Base-by-base conservation (phyloP, 2,888 invertebrate genomes). In the Tachystola acroxantha region DNA sequence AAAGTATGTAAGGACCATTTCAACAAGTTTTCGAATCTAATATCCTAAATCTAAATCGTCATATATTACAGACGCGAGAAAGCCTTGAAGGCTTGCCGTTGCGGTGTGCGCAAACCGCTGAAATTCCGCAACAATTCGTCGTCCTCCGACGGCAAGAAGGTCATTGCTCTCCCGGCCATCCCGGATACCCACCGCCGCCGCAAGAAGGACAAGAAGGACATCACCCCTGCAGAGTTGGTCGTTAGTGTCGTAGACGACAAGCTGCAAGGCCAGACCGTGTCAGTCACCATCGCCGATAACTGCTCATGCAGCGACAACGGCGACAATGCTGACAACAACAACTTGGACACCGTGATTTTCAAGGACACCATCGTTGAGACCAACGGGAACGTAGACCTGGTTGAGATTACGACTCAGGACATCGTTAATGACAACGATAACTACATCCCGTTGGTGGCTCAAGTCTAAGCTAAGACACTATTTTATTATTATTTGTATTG, bases 101-200 rank as follows among this genome's bases (percentile, higher is more conserved):
- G 86, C 47, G 68, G 74, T 1, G 34, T 64, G 5, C 69, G 73
- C 16, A 70, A 66, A 33, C 58, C 45, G 10, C 37, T 73, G 1
- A 68, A 68, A 12, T 48, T 56, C n/a, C 65, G 71, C 0, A 71
- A 76, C 26, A 58, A 69, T 0, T 78, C 81, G 0, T 76, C 87
- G 0, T 85, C 86, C 0, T 81, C 84, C 0, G 82, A 85, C n/a
- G 64, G 60, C 10, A n/a, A n/a, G n/a, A n/a, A n/a, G n/a, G n/a
- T n/a, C n/a, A n/a, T n/a, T n/a, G n/a, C n/a, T n/a, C n/a, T n/a
- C n/a, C n/a, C n/a, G n/a, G n/a, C n/a, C n/a, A n/a, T n/a, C n/a
- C n/a, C n/a, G 11, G 54, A n/a, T 53, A 42, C 13, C 13, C 39
- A 40, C 10, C 57, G 56, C 25, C 59, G 59, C 10, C 62, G 64